These are phyloP conservation scores for Agonopterix alstromeriana DNA, from an alignment of 2,888 invertebrate species.

Conservation along the genomic window DNA sequence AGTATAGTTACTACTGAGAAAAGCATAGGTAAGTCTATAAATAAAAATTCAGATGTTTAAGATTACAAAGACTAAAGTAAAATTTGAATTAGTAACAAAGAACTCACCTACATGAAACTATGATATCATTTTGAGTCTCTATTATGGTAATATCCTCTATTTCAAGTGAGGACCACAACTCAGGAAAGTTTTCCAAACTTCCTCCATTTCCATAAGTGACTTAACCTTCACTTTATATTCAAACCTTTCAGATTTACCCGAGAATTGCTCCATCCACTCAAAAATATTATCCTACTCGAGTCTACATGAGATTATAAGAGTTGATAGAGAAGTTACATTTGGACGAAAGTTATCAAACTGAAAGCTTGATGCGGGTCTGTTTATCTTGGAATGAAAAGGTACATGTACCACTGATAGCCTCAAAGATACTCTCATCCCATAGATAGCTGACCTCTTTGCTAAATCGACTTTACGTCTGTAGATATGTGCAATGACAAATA, in stretches of 20 bases:
- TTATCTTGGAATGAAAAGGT: conserved; percentile 16
- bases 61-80: too few relatives aligned
- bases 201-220: conserved; percentile 48
- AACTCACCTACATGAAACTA: too few relatives aligned
- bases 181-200: conserved; percentile 21
- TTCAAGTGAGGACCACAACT: conserved; percentile 14
- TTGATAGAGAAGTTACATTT: conserved; percentile 7
- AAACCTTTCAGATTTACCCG: conserved; percentile 22
- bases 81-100: too few relatives aligned
- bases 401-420: conserved; percentile 13
- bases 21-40: too few relatives aligned
- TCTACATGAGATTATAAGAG: conserved; percentile 3
- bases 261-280: conserved; percentile 21
- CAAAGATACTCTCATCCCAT: conserved; percentile 14
- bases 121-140: too few relatives aligned
- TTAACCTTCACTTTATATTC: conserved; percentile 47
- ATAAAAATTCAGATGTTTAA: too few relatives aligned
- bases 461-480: conserved; percentile 13
- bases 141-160: conserved; percentile 3
- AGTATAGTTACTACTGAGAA: too few relatives aligned
- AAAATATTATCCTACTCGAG: conserved; percentile 31
- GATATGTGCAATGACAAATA: conserved; percentile 21
- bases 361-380: conserved; percentile 13
- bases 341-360: conserved; percentile 12
- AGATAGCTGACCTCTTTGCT: conserved; percentile 12